Conservation (phyloP, 2,888 invertebrate genomes). For the Tenthredo amoena region DNA sequence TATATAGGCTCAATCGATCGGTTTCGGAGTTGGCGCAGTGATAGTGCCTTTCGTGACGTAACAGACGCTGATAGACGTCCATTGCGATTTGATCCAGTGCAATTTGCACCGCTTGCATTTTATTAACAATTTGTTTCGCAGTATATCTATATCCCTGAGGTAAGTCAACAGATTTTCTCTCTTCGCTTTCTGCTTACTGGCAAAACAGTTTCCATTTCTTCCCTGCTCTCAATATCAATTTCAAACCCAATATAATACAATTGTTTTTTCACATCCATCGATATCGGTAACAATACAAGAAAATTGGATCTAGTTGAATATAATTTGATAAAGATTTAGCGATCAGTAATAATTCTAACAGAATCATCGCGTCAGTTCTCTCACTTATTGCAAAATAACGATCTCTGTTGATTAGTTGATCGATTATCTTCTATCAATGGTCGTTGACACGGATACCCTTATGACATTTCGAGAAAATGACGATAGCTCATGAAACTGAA, state of each 20-base stretch:
- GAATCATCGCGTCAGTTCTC: not conserved
- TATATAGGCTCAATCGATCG: constrained; percentile 20
- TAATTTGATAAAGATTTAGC: not conserved
- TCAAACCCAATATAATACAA: not conserved
- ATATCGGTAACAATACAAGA: not conserved
- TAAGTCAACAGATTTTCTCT: not conserved
- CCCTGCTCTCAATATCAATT: not conserved
- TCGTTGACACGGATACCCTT: not conserved
- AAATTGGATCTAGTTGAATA: not conserved
- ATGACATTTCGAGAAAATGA: not conserved
- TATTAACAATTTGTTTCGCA: not conserved
- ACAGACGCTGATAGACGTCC: constrained; percentile 9
- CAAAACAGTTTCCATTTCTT: not conserved
- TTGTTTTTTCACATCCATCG: not conserved
- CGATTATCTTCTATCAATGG: not conserved
- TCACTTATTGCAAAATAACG: not conserved
- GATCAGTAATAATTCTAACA: not conserved
- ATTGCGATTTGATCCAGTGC: constrained; percentile 18
- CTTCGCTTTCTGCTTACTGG: not conserved
- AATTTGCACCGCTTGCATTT: not conserved
- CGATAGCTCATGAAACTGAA: not conserved
- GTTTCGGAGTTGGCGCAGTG: constrained; percentile 25
- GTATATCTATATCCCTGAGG: not conserved
- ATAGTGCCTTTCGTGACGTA: constrained; percentile 3
- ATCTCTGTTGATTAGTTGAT: not conserved